A percentile compares a stretch with the other conserved stretches of the same genome.
Evolutionary conservation across 2,888 invertebrate species (phyloP).

Genomic region (Drosophila phalerata): DNA sequence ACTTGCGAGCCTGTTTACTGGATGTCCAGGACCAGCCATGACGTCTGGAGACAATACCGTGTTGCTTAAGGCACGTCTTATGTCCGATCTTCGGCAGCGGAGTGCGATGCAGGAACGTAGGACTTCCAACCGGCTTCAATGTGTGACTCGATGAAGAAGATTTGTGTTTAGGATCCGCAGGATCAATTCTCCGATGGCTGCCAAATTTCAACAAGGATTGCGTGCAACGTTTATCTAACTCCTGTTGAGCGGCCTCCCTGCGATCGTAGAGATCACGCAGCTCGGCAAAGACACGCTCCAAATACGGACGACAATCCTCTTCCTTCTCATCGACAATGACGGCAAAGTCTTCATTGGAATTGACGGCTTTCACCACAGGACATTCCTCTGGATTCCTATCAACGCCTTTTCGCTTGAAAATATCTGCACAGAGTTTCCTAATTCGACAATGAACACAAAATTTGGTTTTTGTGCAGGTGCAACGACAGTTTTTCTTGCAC

Average conservation of each 20-base stretch:
- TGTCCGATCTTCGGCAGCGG: slow-evolving; percentile 86
- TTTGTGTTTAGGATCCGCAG: not conserved
- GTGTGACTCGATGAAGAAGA: not conserved
- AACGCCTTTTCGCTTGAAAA: slow-evolving; percentile 26
- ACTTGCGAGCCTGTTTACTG: slow-evolving; percentile 60
- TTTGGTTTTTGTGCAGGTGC: slow-evolving; percentile 71
- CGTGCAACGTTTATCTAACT: slow-evolving; percentile 7
- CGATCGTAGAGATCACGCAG: slow-evolving; percentile 76
- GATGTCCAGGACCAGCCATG: slow-evolving; percentile 90
- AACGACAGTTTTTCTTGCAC: slow-evolving; percentile 40
- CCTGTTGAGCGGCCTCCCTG: slow-evolving; percentile 48
- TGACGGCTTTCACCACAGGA: slow-evolving; percentile 33
- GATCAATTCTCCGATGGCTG: not conserved
- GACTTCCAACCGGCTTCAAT: not conserved
- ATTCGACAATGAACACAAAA: slow-evolving; percentile 80
- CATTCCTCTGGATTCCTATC: slow-evolving; percentile 24
- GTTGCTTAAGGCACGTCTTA: slow-evolving; percentile 86
- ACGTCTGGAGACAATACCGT: slow-evolving; percentile 86
- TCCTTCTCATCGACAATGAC: slow-evolving; percentile 56
- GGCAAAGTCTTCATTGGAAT: slow-evolving; percentile 59
- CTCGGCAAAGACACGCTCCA: slow-evolving; percentile 78
- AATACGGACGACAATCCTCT: slow-evolving; percentile 72
- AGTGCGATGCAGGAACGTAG: slow-evolving; percentile 30
- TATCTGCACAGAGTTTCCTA: slow-evolving; percentile 72
- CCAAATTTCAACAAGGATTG: not conserved